Evolutionary conservation across 2,113 vertebrate species (phyloP).

Genomic region (Vireo altiloquus): DNA sequence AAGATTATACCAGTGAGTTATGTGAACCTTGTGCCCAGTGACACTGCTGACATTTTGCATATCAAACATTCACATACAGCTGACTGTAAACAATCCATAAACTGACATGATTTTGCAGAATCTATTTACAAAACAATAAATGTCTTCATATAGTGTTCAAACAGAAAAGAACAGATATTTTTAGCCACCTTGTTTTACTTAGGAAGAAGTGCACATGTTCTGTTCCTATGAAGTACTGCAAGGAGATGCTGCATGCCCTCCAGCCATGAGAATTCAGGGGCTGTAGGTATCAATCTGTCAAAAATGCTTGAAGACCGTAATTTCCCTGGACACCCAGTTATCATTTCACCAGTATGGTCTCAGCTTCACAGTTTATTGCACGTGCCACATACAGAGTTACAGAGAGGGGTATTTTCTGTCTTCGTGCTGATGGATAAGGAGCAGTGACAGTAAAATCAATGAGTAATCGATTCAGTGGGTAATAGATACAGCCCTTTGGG

Average conservation of each 20-base stretch:
- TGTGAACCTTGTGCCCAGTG: background rate
- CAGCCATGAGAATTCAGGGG: background rate
- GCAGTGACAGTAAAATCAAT: background rate
- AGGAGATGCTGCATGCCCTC: background rate
- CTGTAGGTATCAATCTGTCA: background rate
- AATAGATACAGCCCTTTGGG: background rate
- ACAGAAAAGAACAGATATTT: background rate
- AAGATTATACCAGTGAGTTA: background rate
- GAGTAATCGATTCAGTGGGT: background rate
- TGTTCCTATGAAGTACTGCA: background rate
- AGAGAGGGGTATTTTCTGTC: background rate
- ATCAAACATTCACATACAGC: background rate
- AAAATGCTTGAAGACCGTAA: background rate
- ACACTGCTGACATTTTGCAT: background rate
- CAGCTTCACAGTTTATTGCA: background rate
- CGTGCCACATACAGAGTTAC: background rate
- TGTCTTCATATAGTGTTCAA: background rate
- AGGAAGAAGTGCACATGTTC: background rate
- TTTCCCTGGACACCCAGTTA: background rate
- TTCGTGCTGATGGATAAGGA: background rate
- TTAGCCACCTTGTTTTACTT: background rate
- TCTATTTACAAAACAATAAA: background rate
- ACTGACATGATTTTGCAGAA: background rate
- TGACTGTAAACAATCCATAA: background rate
- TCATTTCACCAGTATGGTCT: background rate